Evolutionary conservation across 1,140 invertebrate genomes (phyloP), one percentile per base, ranked within the genome.

Genomic region (Drosophila sulfurigaster): DNA sequence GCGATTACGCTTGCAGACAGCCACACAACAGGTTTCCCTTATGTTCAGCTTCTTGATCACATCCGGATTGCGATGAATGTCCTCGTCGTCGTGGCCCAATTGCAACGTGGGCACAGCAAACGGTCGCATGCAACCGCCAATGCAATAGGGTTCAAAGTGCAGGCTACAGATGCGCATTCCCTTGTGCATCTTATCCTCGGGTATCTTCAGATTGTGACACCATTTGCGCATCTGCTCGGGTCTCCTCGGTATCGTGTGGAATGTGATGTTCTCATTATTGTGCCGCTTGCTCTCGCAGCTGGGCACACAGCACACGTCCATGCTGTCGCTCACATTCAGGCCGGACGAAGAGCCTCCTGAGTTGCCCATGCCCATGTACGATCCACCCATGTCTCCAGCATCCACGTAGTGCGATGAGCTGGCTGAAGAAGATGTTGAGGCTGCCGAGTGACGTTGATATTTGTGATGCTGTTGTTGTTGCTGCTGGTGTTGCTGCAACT

Each of bases 31-130:
- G 0, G 91, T 92, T 62, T 92, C 91, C 3, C 91, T 75, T 43
- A 92, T 92, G 49, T 92, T 92, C 0, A 92, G 72, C 62, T 92
- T 92, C 49, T 92, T 92, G 10, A 92, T 92, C 16, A 92, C 91
- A 60, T 92, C 87, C n/a, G 91, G 91, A 79, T 92, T 92, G 10
- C 81, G 79, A 48, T 92, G 80, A 0, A 92, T 92, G 32, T 92
- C 86, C 3, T 82, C 75, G 32, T 92, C 91, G 10, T 92, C 85
- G 57, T 92, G 91, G 0, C 91, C 91, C 69, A 92, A 28, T 2
- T 92, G 67, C 3, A 92, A 48, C 0, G 91, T 92, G 30, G 91
- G 91, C 59, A 92, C 91, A 2, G 91, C 91, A 68, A 92, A 92
- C 5, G 91, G 91, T 16, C 91, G 88, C 91, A 92, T 92, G n/a